Conservation (phyloP, 2,797 vertebrate species). For the Gymnothorax reevesii region DNA sequence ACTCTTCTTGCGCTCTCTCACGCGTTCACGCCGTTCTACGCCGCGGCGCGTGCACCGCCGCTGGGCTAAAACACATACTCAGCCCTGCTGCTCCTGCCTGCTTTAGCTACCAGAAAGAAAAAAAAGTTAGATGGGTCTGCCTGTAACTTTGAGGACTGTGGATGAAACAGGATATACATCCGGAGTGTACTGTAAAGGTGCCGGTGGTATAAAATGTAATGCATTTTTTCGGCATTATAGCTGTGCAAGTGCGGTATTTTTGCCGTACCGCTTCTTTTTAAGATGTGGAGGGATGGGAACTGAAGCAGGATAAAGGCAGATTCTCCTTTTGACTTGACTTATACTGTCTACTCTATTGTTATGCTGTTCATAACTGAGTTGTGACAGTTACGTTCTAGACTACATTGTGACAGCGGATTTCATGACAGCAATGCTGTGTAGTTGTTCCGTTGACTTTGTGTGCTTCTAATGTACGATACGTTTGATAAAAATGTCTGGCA, state of each 20-base stretch:
- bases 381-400: no score
- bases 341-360: no score
- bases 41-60: not conserved
- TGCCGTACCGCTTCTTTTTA: no score
- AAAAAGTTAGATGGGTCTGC: not conserved
- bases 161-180: not conserved
- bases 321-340: no score
- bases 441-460: no score
- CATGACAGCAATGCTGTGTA: no score
- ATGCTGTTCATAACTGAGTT: no score
- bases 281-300: not conserved
- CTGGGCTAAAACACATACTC: not conserved
- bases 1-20: not conserved
- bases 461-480: no score
- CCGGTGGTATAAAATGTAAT: not conserved
- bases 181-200: not conserved
- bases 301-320: not conserved
- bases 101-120: not conserved
- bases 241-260: not conserved
- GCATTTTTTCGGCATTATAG: not conserved
- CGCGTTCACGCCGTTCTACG: not conserved
- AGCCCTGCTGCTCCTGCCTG: not conserved
- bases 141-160: not conserved
- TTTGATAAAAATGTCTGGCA: no score
- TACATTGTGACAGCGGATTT: no score